A percentile compares a stretch with the other conserved stretches of the same genome.
phyloP scores from a whole-genome alignment of 2,113 vertebrate genomes.

The Baryphthengus martii region DNA sequence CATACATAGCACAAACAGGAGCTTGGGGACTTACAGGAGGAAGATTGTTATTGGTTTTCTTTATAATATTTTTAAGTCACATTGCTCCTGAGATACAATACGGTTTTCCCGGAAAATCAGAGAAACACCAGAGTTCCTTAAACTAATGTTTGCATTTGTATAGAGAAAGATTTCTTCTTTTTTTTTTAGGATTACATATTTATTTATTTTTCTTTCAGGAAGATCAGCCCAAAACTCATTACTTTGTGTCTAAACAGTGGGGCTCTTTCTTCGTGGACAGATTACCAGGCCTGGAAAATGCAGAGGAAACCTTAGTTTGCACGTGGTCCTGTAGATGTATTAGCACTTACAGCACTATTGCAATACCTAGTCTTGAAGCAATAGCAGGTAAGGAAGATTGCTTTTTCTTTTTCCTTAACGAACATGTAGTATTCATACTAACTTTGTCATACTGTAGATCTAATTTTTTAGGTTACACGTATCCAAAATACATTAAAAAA shows the following conservation, averaged over 20 bases:
- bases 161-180: not conserved
- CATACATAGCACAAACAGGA: not conserved
- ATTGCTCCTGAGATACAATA: not conserved
- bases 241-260: slow-evolving; percentile 85
- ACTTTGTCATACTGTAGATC: not conserved
- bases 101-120: not conserved
- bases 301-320: slow-evolving; percentile 74
- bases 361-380: slow-evolving; percentile 90
- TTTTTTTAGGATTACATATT: not conserved
- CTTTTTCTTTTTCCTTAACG: not conserved
- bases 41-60: not conserved
- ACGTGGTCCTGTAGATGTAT: slow-evolving; percentile 91
- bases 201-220: slow-evolving; percentile 70
- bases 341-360: slow-evolving; percentile 89
- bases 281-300: slow-evolving; percentile 66
- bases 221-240: slow-evolving; percentile 78
- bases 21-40: not conserved
- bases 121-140: not conserved
- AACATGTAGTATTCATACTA: not conserved
- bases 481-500: not conserved
- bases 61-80: not conserved
- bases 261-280: slow-evolving; percentile 91
- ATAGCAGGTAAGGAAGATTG: slow-evolving; percentile 84
- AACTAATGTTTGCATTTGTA: not conserved
- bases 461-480: not conserved